Evolutionary conservation across 2,113 vertebrate species (phyloP), one percentile per base, ranked within the genome.

Genomic region (Capricornis sumatraensis): DNA sequence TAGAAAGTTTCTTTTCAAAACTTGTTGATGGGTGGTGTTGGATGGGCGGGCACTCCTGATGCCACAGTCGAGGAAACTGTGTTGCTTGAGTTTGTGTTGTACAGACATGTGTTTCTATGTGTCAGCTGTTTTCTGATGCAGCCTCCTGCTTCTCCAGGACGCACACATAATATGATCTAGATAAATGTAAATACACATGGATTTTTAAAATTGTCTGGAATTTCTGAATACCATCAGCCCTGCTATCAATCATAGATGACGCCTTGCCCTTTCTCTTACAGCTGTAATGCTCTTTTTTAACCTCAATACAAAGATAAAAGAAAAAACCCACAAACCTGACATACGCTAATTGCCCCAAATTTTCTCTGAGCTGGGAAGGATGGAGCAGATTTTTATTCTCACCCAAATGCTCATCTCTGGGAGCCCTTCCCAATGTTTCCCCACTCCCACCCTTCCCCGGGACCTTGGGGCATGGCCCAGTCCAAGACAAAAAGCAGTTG

Each of bases 371-470:
- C 64, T 71, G 4, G 4, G 43, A 21, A 71, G 0, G 8, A 5
- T 8, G 17, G 7, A 11, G 2, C 17, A 71, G 19, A 71, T 71
- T 11, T 36, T 21, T 36, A 15, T 36, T 36, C 4, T 71, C 7
- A 19, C 33, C 62, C 62, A 53, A 53, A 53, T 16, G 17, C 17
- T 8, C n/a, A 67, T 36, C n/a, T 71, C 17, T 5, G n/a, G 17
- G 64, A 71, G n/a, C 4, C 16, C 4, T 36, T 71, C 16, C 17
- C 64, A 19, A 5, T 36, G n/a, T 71, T 19, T 71, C n/a, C n/a
- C 2, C 16, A 47, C 17, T 5, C 9, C 4, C 17, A n/a, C 7
- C 17, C 36, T 17, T 21, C 33, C 17, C 7, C 4, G 0, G n/a
- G 15, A 2, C 17, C 17, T 36, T 2, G n/a, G 9, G 17, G 33